Evolutionary conservation across 2,888 invertebrate species (phyloP).

Genomic region (Syrphus vitripennis): DNA sequence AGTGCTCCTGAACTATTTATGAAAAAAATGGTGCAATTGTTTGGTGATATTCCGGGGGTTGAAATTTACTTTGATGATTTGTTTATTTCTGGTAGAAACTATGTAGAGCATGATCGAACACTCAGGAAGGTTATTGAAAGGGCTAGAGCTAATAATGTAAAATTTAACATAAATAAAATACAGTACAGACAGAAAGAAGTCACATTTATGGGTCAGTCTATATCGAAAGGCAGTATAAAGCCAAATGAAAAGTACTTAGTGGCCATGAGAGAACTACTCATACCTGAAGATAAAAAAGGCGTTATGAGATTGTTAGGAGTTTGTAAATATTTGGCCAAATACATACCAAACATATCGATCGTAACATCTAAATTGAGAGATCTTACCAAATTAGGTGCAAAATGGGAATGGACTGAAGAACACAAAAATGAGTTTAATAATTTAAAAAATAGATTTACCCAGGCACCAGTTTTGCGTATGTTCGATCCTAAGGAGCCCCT

Average conservation of each 20-base stretch:
- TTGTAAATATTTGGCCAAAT: constrained; percentile 68
- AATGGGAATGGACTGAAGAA: constrained; percentile 54
- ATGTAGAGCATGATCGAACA: too few species aligned
- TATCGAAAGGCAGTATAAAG: too few species aligned
- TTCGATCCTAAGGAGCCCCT: constrained; percentile 72
- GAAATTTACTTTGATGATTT: constrained; percentile 20
- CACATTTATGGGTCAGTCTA: too few species aligned
- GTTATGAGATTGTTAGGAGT: constrained; percentile 59
- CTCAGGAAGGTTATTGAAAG: too few species aligned
- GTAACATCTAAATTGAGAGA: constrained; percentile 45
- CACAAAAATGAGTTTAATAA: constrained; percentile 59
- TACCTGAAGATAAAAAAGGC: constrained; percentile 27
- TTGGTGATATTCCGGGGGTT: constrained; percentile 40
- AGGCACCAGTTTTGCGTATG: constrained; percentile 31
- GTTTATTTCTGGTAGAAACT: neutral
- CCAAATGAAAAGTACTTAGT: constrained; percentile 38
- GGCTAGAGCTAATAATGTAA: too few species aligned
- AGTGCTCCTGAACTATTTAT: constrained; percentile 55
- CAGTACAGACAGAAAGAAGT: too few species aligned
- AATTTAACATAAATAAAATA: too few species aligned
- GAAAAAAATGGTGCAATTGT: constrained; percentile 33
- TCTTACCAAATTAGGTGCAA: constrained; percentile 46
- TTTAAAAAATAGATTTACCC: constrained; percentile 30
- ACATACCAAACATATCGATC: constrained; percentile 66
- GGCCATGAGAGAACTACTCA: constrained; percentile 56